These are phyloP conservation scores for Limnephilus lunatus DNA, from an alignment of 2,888 invertebrate species.

Conservation along the genomic window DNA sequence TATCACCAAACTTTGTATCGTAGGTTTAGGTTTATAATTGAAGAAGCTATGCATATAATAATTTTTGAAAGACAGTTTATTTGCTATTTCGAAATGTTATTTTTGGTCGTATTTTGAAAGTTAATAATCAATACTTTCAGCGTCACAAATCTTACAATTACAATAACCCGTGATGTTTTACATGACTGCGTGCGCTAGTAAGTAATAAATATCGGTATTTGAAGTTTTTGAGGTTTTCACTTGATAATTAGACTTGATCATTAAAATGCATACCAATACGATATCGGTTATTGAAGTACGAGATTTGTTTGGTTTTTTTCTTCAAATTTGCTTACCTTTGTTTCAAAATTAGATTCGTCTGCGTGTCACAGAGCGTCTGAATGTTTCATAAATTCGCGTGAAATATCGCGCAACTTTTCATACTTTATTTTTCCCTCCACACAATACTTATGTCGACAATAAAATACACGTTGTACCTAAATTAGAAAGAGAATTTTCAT, in stretches of 20 bases:
- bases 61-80: no score
- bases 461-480: constrained; percentile 47
- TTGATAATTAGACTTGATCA: not conserved
- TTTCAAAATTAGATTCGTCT: not conserved
- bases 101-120: no score
- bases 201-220: no score
- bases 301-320: not conserved
- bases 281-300: not conserved
- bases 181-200: no score
- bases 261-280: not conserved
- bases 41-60: no score
- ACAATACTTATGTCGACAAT: constrained; percentile 46
- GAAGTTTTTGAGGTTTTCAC: no score
- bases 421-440: constrained; percentile 38
- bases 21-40: no score
- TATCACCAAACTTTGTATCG: no score
- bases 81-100: no score
- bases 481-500: constrained; percentile 45
- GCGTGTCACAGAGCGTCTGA: not conserved
- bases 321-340: not conserved
- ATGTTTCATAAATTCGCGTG: constrained; percentile 35
- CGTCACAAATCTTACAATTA: no score
- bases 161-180: no score
- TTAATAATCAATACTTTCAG: no score
- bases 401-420: constrained; percentile 32